Conservation (phyloP, 2,888 invertebrate genomes). For the Seladonia tumulorum region DNA sequence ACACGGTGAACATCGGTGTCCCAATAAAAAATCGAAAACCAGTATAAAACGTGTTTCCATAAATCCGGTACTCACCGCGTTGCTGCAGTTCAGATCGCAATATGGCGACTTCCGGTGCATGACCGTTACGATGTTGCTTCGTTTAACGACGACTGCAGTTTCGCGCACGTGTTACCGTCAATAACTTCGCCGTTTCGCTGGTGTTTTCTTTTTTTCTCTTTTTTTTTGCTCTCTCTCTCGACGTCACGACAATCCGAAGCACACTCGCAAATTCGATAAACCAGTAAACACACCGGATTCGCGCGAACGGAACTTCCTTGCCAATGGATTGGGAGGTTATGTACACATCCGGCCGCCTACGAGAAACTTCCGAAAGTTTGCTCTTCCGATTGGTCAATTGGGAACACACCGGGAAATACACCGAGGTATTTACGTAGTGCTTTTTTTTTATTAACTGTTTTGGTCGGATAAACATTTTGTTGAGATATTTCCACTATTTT, state of each 20-base stretch:
- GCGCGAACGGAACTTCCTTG: neutral
- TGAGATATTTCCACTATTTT: no score
- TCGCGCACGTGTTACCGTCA: neutral
- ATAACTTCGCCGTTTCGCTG: neutral
- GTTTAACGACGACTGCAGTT: neutral
- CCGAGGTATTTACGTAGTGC: neutral
- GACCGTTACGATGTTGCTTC: neutral
- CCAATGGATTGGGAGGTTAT: neutral
- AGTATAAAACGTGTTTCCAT: neutral
- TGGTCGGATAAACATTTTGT: neutral
- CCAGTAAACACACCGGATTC: neutral
- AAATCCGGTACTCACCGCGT: neutral
- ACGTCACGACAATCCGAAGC: conserved; percentile 1
- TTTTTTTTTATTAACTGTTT: neutral
- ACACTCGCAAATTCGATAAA: neutral
- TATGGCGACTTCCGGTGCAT: neutral
- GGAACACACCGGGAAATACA: neutral
- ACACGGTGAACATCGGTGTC: no score
- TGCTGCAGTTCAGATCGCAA: neutral
- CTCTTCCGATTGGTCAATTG: neutral
- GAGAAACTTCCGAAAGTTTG: neutral
- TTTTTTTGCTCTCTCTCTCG: neutral
- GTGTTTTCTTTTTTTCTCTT: neutral
- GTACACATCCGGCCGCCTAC: neutral
- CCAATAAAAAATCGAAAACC: neutral